Percentiles rank a stretch among this genome's conserved stretches.
These are phyloP conservation scores for Pipistrellus pipistrellus DNA, from an alignment of 2,797 vertebrate genomes.

Conservation along the genomic window DNA sequence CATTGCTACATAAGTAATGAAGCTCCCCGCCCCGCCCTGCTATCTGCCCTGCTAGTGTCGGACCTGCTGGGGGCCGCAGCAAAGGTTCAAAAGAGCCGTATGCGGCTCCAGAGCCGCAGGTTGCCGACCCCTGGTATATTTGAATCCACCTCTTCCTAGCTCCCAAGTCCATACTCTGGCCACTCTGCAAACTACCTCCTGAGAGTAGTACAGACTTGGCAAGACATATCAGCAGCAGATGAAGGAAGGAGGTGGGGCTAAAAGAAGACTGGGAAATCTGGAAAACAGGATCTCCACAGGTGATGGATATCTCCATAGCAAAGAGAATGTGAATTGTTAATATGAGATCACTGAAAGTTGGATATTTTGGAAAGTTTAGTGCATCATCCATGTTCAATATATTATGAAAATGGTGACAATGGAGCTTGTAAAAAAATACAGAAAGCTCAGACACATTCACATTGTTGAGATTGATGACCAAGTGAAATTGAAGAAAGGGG, in stretches of 20 bases:
- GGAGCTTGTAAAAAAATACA: neutral
- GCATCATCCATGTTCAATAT: neutral
- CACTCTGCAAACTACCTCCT: neutral
- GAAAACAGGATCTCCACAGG: neutral
- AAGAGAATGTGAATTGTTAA: neutral
- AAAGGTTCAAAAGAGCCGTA: too few species aligned
- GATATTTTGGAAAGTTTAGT: neutral
- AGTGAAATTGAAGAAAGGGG: neutral
- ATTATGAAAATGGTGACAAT: neutral
- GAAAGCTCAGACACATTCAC: neutral
- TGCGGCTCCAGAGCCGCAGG: too few species aligned
- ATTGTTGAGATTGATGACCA: neutral
- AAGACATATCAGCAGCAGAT: neutral
- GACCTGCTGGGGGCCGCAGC: too few species aligned
- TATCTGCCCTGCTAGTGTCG: too few species aligned
- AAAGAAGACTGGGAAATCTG: neutral
- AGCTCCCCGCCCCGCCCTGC: too few species aligned
- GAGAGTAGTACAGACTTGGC: neutral
- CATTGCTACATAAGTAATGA: too few species aligned
- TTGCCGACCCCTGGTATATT: too few species aligned
- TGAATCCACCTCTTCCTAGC: neutral
- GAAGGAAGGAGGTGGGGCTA: neutral
- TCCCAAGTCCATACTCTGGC: neutral
- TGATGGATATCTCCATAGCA: neutral
- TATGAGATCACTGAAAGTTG: neutral